Evolutionary conservation across 2,797 vertebrate species (phyloP).

Genomic region (Gallinago nigripennis): DNA sequence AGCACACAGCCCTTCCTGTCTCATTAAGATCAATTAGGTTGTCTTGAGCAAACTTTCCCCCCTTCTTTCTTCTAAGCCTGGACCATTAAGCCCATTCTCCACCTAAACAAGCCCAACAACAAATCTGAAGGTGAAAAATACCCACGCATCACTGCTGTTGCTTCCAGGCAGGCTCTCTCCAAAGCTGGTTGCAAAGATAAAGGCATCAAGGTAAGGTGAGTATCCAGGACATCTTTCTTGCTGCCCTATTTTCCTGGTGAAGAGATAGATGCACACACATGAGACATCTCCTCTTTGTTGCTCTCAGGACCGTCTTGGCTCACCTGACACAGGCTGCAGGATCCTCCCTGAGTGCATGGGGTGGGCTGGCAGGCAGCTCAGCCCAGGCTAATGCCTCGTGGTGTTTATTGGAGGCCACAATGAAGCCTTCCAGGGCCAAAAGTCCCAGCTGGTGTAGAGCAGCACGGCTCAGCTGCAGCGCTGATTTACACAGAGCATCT

Average conservation of each 20-base stretch:
- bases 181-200: not conserved
- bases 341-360: not conserved
- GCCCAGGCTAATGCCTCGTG: fast-evolving
- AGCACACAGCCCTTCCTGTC: conserved; percentile 58
- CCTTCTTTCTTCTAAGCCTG: not conserved
- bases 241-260: not conserved
- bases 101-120: not conserved
- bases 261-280: not conserved
- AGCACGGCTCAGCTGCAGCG: fast-evolving
- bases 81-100: conserved; percentile 23
- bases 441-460: not conserved
- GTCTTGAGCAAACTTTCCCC: conserved; percentile 53
- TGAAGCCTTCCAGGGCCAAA: not conserved
- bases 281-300: not conserved
- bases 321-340: fast-evolving
- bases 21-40: conserved; percentile 63
- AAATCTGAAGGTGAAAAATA: conserved; percentile 10
- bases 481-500: not conserved
- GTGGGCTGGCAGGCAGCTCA: not conserved
- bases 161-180: not conserved
- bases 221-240: not conserved
- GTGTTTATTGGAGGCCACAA: not conserved
- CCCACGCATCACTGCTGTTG: not conserved
- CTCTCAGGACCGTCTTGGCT: not conserved
- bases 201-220: not conserved